phyloP scores from a whole-genome alignment of 1,140 invertebrate genomes.

The Brachionus calyciflorus region DNA sequence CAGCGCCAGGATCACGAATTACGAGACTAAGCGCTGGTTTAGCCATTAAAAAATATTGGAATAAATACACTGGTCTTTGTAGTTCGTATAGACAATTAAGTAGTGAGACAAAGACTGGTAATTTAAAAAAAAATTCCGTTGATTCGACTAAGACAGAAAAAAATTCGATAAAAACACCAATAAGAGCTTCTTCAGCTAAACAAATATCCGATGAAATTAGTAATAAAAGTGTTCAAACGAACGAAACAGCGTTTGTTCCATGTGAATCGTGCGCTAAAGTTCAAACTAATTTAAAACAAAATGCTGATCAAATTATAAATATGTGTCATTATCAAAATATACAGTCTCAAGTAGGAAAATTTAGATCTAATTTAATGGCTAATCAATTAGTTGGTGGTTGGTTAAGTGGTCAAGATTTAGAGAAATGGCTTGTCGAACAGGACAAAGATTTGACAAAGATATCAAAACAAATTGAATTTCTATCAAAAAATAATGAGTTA shows the following conservation, averaged over 20 bases:
- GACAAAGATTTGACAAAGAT: constrained; percentile 24
- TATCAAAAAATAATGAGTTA: constrained; percentile 25
- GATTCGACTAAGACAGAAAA: neutral
- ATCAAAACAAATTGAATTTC: constrained; percentile 37
- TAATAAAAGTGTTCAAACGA: constrained; percentile 42
- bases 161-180: neutral
- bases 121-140: neutral
- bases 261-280: constrained; percentile 46
- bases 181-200: neutral
- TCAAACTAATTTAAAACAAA: constrained; percentile 28
- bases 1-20: neutral
- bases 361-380: constrained; percentile 23
- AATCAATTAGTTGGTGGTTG: constrained; percentile 32
- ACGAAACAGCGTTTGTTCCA: constrained; percentile 39
- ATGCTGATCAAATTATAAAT: constrained; percentile 40
- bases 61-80: constrained; percentile 1
- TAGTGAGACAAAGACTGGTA: neutral
- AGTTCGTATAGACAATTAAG: neutral
- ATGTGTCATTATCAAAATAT: constrained; percentile 38
- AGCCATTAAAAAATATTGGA: constrained; percentile 46
- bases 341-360: constrained; percentile 12
- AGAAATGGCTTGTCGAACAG: constrained; percentile 26
- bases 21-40: constrained; percentile 23
- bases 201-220: constrained; percentile 1
- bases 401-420: constrained; percentile 24